These are phyloP conservation scores for Piezodorus guildinii DNA, from an alignment of 1,140 invertebrate species.

Conservation along the genomic window DNA sequence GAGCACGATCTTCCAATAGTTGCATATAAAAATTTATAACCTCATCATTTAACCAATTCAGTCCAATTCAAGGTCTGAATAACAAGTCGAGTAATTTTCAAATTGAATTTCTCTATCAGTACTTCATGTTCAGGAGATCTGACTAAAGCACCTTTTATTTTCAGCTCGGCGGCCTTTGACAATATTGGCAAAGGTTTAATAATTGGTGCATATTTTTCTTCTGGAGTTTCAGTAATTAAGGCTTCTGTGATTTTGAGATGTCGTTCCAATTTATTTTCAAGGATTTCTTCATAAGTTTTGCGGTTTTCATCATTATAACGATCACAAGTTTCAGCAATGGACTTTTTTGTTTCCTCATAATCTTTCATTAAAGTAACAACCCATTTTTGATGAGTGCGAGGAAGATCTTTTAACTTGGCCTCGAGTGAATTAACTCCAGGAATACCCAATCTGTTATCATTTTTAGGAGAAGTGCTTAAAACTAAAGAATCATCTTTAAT, in stretches of 20 bases:
- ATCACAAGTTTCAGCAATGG: not conserved
- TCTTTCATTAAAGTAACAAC: not conserved
- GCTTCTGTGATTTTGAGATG: slow-evolving; percentile 14
- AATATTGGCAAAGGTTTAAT: not conserved
- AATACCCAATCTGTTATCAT: no score
- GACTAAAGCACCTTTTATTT: slow-evolving; percentile 34
- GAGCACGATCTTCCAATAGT: slow-evolving; percentile 61
- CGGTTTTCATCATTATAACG: not conserved
- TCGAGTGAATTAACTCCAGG: no score
- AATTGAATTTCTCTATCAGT: slow-evolving; percentile 42
- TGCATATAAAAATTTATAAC: slow-evolving; percentile 91
- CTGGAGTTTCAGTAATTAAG: not conserved
- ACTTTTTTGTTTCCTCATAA: not conserved
- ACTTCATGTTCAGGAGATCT: slow-evolving; percentile 37
- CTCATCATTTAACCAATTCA: slow-evolving; percentile 94
- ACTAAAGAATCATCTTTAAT: no score
- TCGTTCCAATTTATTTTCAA: slow-evolving; percentile 1
- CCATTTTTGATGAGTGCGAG: no score
- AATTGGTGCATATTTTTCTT: not conserved
- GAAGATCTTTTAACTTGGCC: no score
- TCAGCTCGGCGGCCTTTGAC: slow-evolving; percentile 24
- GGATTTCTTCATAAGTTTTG: not conserved
- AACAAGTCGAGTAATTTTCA: slow-evolving; percentile 53
- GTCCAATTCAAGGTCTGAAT: slow-evolving; percentile 64
- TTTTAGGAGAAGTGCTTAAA: no score